Conservation (phyloP, 2,113 vertebrate species). For the Meleagris gallopavo region DNA sequence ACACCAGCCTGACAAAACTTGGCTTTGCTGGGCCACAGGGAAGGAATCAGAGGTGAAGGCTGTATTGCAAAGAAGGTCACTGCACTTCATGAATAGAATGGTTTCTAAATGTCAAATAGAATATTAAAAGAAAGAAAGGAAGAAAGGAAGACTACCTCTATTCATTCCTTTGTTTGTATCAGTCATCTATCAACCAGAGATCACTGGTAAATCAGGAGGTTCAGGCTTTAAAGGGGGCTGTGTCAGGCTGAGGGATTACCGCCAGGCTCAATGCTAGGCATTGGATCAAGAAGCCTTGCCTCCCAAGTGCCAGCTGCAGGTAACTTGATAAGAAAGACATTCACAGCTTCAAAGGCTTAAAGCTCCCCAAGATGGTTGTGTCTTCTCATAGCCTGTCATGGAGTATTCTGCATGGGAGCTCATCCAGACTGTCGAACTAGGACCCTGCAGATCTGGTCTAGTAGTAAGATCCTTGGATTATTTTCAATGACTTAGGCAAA, state of each 20-base stretch:
- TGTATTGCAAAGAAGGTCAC: neutral
- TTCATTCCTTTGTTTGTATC: neutral
- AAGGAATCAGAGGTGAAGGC: neutral
- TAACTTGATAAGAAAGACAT: neutral
- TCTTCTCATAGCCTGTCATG: neutral
- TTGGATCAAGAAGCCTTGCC: neutral
- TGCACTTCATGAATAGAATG: neutral
- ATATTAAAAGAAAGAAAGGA: neutral
- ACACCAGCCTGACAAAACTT: neutral
- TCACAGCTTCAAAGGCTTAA: accelerated
- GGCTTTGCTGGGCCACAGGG: neutral
- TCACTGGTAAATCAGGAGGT: neutral
- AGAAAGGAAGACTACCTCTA: neutral
- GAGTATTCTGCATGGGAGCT: neutral
- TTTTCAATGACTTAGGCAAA: neutral
- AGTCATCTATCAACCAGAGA: neutral
- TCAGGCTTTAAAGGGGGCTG: neutral
- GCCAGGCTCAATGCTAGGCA: neutral
- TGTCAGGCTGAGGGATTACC: neutral
- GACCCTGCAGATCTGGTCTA: accelerated
- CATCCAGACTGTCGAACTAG: neutral
- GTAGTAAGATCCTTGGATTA: neutral
- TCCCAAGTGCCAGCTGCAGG: neutral
- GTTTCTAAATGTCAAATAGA: neutral
- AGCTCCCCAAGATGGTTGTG: neutral